Evolutionary conservation across 2,113 vertebrate species (phyloP).

Genomic region (Hippocampus comes): DNA sequence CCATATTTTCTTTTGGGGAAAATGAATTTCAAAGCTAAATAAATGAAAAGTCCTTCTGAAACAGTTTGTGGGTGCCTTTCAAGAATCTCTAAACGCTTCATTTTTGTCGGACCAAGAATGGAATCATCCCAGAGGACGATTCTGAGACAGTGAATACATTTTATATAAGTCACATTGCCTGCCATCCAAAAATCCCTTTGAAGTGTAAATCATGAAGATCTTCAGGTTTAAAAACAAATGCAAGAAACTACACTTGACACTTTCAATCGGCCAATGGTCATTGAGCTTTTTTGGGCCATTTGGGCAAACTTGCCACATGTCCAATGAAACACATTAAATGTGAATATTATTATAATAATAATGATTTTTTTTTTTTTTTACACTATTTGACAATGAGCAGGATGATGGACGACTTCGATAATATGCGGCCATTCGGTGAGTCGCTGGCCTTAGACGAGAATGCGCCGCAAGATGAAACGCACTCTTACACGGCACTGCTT

Average conservation of each 20-base stretch:
- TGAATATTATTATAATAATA: too few species aligned
- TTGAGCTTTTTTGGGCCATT: neutral
- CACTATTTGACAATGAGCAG: slow-evolving; percentile 22
- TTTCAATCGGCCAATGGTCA: neutral
- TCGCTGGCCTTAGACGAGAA: slow-evolving; percentile 42
- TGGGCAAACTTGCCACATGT: neutral
- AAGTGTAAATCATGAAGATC: neutral
- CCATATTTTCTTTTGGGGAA: too few species aligned
- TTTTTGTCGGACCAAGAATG: neutral
- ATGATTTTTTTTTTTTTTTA: neutral
- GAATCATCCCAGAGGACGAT: neutral
- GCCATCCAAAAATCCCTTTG: neutral
- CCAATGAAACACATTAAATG: too few species aligned
- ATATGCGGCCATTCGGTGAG: slow-evolving; percentile 48
- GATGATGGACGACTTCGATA: slow-evolving; percentile 54
- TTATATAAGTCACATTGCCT: neutral
- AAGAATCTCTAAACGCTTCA: neutral
- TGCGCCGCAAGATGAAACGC: slow-evolving; percentile 38
- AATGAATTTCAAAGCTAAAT: too few species aligned
- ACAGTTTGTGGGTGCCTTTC: neutral
- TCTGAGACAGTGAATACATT: neutral
- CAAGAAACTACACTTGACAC: neutral
- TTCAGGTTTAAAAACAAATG: neutral
- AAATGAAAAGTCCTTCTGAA: neutral
- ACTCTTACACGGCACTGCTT: slow-evolving; percentile 32